Percentiles rank a stretch among this genome's conserved stretches.
phyloP scores from a whole-genome alignment of 2,113 vertebrate species.

The Theropithecus gelada region DNA sequence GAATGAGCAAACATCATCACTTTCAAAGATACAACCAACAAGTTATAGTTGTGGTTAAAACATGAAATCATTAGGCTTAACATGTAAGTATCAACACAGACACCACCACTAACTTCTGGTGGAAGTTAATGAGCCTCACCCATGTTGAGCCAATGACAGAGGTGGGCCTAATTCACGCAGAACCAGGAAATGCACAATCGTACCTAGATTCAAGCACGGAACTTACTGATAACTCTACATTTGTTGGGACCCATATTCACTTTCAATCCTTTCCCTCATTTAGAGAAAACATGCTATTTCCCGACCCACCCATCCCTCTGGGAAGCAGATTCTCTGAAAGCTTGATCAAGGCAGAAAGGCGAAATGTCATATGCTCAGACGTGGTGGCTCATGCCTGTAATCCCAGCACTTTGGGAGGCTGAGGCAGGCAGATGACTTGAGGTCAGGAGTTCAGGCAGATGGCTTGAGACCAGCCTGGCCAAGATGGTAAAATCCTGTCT shows the following conservation, averaged over 20 bases:
- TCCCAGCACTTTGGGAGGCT: too few relatives aligned
- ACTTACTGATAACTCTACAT: not conserved
- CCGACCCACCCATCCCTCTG: not conserved
- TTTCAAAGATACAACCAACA: not conserved
- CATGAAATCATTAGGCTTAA: not conserved
- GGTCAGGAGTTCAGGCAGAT: too few relatives aligned
- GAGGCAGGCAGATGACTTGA: too few relatives aligned
- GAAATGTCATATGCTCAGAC: not conserved
- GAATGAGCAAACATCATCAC: not conserved
- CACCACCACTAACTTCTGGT: not conserved
- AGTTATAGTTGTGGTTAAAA: not conserved
- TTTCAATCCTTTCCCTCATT: not conserved
- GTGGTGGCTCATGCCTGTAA: too few relatives aligned
- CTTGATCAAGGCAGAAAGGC: not conserved
- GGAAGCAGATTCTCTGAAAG: slow-evolving; percentile 7
- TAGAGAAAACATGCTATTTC: not conserved
- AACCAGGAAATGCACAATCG: not conserved
- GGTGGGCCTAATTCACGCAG: not conserved
- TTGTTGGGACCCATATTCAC: not conserved
- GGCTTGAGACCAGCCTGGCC: too few relatives aligned
- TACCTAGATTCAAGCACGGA: not conserved
- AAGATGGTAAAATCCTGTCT: too few relatives aligned
- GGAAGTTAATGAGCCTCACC: not conserved
- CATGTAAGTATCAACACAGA: not conserved
- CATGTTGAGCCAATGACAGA: not conserved